Base-by-base conservation (phyloP, 2,888 invertebrate genomes). In the Dioctria linearis region DNA sequence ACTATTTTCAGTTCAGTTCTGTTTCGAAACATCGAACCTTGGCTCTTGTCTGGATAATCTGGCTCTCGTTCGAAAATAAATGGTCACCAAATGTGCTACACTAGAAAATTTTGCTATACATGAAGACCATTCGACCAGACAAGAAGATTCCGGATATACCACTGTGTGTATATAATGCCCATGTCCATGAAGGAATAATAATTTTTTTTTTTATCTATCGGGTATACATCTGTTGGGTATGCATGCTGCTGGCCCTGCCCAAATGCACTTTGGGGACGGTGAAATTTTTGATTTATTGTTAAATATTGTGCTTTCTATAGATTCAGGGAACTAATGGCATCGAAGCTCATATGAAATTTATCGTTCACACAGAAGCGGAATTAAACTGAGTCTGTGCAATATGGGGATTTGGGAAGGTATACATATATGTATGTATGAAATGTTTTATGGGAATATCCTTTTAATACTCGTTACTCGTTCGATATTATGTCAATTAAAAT, bases 401-500 rank as follows among this genome's bases (percentile, higher is more conserved):
- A n/a, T 54, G 6, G 54, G 1, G 54, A 54, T 11, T n/a, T n/a
- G 54, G 25, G 25, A 25, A 25, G 25, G 25, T 25, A 25, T 25
- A 25, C 1, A 2, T 25, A 25, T 25, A 25, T 25, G 25, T 25
- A 25, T 25, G 25, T 25, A 25, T 2, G n/a, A n/a, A n/a, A 54
- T 54, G 54, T 11, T 54, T 54, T 54, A 54, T 54, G 54, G 6
- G 54, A 6, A 11, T 54, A 4, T 54, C 54, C n/a, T 54, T 54
- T 54, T 54, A 54, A n/a, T 54, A 46, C 11, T 25, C 25, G 25
- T 25, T 25, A 6, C 6, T 51, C 11, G 8, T 8, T 61, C 61
- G 61, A 61, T 25, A 39, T 61, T 25, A n/a, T 61, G 61, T 39
- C 61, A 61, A 61, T 61, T 61, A 61, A 61, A 61, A 61, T 39